Base-by-base conservation (phyloP, 2,113 vertebrate genomes). In the Pimephales promelas region DNA sequence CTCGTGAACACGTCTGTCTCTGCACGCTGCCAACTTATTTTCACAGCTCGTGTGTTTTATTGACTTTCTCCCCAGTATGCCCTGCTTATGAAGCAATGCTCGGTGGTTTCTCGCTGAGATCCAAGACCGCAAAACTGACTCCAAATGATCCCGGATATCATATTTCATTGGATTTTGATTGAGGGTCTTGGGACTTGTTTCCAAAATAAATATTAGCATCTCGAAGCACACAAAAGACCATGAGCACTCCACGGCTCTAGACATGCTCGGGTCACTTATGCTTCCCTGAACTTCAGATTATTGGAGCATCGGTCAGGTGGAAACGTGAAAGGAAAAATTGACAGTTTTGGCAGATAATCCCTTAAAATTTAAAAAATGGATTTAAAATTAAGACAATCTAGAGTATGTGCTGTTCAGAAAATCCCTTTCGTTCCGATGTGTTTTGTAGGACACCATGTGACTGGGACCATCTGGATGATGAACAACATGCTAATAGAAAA, bases 121-220 rank as follows among this genome's bases (percentile, higher is more conserved):
- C 82, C 68, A 59, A 87, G 74, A 85, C 77, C 26, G 26, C 62
- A 62, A 84, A 62, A 75, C 57, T 47, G 54, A 24, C 73, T 72
- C 81, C 66, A 71, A 80, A 54, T 66, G 18, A 59, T 79, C 66
- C 64, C 1, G 31, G 61, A 79, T 86, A 79, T 73, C 49, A 77
- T n/a, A 80, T 87, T 83, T 87, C 76, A 87, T 80, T 86, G 40
- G 26, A 22, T 84, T 87, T 89, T 86, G 80, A 84, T 81, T 59
- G 24, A 52, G 66, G 77, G 83, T 54, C 77, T 59, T 54, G 14
- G 13, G 52, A 59, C 54, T 20, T 71, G 26, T 72, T 87, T 45
- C 70, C 79, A 71, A 81, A 81, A 84, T 43, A 84, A 81, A 77
- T 45, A 70, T 56, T 49, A 52, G 16, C 57, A 56, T 8, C 34